Evolutionary conservation across 2,888 invertebrate species (phyloP), one percentile per base, ranked within the genome.

Genomic region (Agrochola circellaris): DNA sequence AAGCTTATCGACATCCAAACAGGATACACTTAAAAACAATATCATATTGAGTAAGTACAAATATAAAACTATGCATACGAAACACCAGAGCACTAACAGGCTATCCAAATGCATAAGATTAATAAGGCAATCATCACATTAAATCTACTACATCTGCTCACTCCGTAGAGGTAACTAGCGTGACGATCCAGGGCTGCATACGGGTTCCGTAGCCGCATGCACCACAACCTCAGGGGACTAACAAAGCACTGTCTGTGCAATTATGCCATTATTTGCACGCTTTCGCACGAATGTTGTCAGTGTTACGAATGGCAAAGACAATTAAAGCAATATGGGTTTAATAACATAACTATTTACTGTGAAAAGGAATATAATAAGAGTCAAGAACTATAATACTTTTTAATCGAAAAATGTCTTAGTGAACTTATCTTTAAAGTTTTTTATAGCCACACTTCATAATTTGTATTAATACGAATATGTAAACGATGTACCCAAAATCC

Each of bases 191-290:
- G 51, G 20, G 20, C 54, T 34, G 61, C 48, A 75, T 70, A 65
- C 58, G 71, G 66, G 51, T 67, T 77, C 64, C n/a, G 75, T 58
- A 56, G 80, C 81, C 73, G 48, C 72, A 74, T 73, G 34, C 48
- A 75, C 75, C 73, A 68, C 73, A 75, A 76, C 79, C 87, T 67
- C 87, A 38, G 71, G 87, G 82, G 84, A 79, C 45, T 23, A 72
- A 73, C 82, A 82, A 79, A 76, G 54, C 75, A 64, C 75, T 76
- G 85, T 85, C 75, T 76, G 79, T 66, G 62, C 79, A 82, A 85
- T 82, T 79, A 84, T 74, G 72, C 64, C 51, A 82, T 82, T 85
- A 85, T 85, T 84, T 85, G 85, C 68, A 68, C 69, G 75, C 72
- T 78, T 81, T 73, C 34, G 73, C 65, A 66, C 79, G 76, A 82